Conservation (phyloP, 1,140 invertebrate species). For the Centruroides vittatus region DNA sequence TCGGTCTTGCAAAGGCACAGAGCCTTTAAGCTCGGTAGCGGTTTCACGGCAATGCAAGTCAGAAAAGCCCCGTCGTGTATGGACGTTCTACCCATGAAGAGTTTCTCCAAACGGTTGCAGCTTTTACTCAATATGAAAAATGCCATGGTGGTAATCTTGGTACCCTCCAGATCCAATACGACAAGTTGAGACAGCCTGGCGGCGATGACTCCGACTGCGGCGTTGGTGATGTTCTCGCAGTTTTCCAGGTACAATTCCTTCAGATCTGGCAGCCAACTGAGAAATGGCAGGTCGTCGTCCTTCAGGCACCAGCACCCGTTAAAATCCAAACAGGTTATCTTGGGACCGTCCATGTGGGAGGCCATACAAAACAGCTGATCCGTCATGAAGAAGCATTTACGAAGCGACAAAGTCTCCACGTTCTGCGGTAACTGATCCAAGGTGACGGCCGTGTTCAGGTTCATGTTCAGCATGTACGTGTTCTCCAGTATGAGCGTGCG, state of each 20-base stretch:
- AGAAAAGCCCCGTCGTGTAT: too few species aligned
- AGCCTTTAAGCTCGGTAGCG: too few species aligned
- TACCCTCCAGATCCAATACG: conserved; percentile 10
- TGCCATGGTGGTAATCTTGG: conserved; percentile 1
- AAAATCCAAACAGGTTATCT: conserved; percentile 9
- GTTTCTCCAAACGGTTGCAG: conserved; percentile 6
- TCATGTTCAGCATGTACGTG: conserved; percentile 11
- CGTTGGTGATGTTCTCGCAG: conserved; percentile 3
- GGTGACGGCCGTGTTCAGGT: conserved; percentile 11
- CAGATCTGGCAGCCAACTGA: conserved; percentile 7
- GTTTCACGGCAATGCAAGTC: too few species aligned
- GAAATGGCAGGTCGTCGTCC: conserved; percentile 12
- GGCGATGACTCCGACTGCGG: conserved; percentile 1
- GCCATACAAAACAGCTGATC: conserved; percentile 13
- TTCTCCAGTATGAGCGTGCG: conserved; percentile 10
- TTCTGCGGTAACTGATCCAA: conserved; percentile 13
- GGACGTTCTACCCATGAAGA: conserved; percentile 6
- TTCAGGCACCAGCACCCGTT: conserved; percentile 11
- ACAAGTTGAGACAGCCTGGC: conserved; percentile 1
- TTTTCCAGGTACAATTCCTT: conserved; percentile 9
- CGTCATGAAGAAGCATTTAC: conserved; percentile 12
- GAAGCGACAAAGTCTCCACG: conserved; percentile 4
- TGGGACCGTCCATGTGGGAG: conserved; percentile 6
- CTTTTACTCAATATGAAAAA: background rate
- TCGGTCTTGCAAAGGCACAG: too few species aligned